Evolutionary conservation across 2,113 vertebrate species (phyloP).

Genomic region (Tretioscincus oriximinensis): DNA sequence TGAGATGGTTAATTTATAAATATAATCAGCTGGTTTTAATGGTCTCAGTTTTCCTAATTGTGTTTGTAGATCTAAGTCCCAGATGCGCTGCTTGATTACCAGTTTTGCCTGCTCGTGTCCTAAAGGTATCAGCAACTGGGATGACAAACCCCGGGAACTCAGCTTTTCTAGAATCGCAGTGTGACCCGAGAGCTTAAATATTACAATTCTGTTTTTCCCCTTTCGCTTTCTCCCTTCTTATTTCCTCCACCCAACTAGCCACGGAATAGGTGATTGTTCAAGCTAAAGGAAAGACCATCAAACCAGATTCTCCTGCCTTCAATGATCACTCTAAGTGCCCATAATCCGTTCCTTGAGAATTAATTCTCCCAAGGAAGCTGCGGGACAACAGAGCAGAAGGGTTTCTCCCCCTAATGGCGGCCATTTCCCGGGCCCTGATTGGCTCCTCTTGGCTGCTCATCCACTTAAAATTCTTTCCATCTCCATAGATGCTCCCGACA

Average conservation of each 20-base stretch:
- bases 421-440: fast-evolving
- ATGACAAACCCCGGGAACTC: no score
- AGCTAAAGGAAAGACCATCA: slow-evolving; percentile 31
- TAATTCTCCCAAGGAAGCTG: slow-evolving; percentile 3
- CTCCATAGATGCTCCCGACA: not conserved
- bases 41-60: no score
- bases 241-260: slow-evolving; percentile 3
- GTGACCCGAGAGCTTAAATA: no score
- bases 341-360: slow-evolving; percentile 29
- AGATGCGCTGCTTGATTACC: no score
- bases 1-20: no score
- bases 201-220: no score
- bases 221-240: not conserved
- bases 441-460: not conserved
- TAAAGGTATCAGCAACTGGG: no score
- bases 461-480: fast-evolving
- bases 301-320: slow-evolving; percentile 3
- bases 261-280: not conserved
- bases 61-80: no score
- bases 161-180: no score
- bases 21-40: no score
- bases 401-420: not conserved
- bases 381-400: not conserved
- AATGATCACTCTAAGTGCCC: slow-evolving; percentile 11
- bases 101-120: no score